Base-by-base conservation (phyloP, 2,888 invertebrate species). In the Cremastinae sp. region DNA sequence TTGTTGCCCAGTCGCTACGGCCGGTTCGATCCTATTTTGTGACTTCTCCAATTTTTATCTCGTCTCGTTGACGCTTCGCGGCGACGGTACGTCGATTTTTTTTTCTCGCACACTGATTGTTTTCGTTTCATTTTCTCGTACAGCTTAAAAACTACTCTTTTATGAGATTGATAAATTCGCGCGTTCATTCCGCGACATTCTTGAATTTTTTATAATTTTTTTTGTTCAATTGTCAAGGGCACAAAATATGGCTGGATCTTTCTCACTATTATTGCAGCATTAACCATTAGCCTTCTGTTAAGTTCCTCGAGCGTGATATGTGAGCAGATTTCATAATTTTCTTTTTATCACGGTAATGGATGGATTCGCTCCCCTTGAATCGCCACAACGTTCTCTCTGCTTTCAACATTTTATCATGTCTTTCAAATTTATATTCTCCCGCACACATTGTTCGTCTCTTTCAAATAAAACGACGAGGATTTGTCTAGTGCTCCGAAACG, bases 301-400 rank as follows among this genome's bases (percentile, higher is more conserved):
- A 74, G 59, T 69, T 12, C 64, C 73, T 78, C 69, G 73, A 43
- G 74, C 51, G 71, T 65, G 71, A 78, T 78, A 78, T 79, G 75
- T 79, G 79, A 79, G 78, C 71, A 75, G 71, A 71, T 68, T 69
- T 70, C 43, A 59, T 79, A 71, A 3, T 28, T 28, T 28, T 28
- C 28, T 28, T 28, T 51, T 78, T 79, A 74, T 78, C 71, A 73
- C 76, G 49, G 71, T 75, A 72, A 78, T 79, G 78, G 75, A 79
- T 79, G 79, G 74, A 75, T 79, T 79, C 74, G 49, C 73, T 56
- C 70, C 56, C 49, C 66, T 65, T 43, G n/a, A 71, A 75, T 66
- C 49, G 43, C 65, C 65, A 38, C 9, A 43, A 14, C n/a, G 12
- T 14, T 22, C 41, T 36, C n/a, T 38, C 38, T 12, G 9, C 14